A percentile compares a stretch with the other conserved stretches of the same genome.
Evolutionary conservation across 2,797 vertebrate species (phyloP).

Genomic region (Lepilemur septentrionalis): DNA sequence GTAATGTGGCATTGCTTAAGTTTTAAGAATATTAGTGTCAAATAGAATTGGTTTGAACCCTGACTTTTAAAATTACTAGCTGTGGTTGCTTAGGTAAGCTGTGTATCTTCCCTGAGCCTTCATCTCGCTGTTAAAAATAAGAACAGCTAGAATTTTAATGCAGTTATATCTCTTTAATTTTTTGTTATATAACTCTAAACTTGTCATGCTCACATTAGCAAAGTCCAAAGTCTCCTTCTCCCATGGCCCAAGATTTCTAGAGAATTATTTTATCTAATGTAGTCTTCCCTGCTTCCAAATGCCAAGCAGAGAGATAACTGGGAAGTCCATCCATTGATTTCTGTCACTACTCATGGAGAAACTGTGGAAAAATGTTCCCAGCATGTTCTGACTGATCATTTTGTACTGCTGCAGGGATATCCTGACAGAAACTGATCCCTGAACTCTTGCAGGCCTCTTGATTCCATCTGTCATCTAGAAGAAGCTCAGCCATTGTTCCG

Average conservation of each 20-base stretch:
- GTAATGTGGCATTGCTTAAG: neutral
- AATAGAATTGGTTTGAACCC: neutral
- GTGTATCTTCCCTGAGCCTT: neutral
- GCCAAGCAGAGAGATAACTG: neutral
- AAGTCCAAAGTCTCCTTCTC: neutral
- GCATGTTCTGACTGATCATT: neutral
- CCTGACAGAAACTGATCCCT: neutral
- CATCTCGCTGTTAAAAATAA: neutral
- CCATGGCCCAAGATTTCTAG: neutral
- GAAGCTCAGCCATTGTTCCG: neutral
- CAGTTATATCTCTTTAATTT: neutral
- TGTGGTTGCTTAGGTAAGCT: neutral
- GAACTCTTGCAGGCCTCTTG: neutral
- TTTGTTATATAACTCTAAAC: neutral
- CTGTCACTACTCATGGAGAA: neutral
- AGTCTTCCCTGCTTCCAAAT: neutral
- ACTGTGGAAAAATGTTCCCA: neutral
- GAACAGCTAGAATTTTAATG: neutral
- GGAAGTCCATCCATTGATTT: neutral
- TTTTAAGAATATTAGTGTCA: conserved; percentile 6
- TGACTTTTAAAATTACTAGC: neutral
- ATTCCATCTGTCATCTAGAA: neutral
- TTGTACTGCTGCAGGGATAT: neutral
- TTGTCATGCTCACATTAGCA: neutral
- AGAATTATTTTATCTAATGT: neutral